Evolutionary conservation across 2,888 invertebrate species (phyloP).

Genomic region (Lysandra coridon): DNA sequence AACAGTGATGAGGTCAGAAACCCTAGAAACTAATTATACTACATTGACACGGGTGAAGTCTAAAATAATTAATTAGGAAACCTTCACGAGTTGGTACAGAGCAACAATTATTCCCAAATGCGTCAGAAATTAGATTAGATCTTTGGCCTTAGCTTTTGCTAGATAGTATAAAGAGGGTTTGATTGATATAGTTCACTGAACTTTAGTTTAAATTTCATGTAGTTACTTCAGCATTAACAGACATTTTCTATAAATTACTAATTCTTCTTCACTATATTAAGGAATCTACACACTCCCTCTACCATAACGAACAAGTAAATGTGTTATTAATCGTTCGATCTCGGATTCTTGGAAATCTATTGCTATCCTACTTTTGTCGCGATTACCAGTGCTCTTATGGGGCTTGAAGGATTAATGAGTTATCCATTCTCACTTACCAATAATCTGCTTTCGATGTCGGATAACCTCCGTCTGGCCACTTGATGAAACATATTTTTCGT

Average conservation of each 20-base stretch:
- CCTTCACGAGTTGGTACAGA: background rate
- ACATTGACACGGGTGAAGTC: background rate
- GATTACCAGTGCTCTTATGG: too few species aligned
- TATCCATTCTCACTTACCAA: constrained; percentile 66
- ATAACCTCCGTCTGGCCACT: constrained; percentile 83
- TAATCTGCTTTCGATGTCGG: constrained; percentile 81
- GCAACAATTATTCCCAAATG: background rate
- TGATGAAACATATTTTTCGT: constrained; percentile 80
- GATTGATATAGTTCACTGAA: background rate
- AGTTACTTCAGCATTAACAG: too few species aligned
- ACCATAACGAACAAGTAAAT: background rate
- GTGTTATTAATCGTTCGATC: background rate
- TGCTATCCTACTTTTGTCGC: too few species aligned
- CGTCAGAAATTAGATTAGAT: background rate
- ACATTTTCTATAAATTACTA: too few species aligned
- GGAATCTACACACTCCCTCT: background rate
- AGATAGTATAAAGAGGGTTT: background rate
- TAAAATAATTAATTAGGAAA: background rate
- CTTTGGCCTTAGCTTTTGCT: background rate
- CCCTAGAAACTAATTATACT: background rate
- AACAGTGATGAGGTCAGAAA: too few species aligned
- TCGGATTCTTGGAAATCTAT: too few species aligned
- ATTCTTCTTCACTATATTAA: too few species aligned
- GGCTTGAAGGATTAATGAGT: too few species aligned
- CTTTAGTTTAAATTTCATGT: too few species aligned